Evolutionary conservation across 2,888 invertebrate genomes (phyloP), one percentile per base, ranked within the genome.

Genomic region (Drosophila dives): DNA sequence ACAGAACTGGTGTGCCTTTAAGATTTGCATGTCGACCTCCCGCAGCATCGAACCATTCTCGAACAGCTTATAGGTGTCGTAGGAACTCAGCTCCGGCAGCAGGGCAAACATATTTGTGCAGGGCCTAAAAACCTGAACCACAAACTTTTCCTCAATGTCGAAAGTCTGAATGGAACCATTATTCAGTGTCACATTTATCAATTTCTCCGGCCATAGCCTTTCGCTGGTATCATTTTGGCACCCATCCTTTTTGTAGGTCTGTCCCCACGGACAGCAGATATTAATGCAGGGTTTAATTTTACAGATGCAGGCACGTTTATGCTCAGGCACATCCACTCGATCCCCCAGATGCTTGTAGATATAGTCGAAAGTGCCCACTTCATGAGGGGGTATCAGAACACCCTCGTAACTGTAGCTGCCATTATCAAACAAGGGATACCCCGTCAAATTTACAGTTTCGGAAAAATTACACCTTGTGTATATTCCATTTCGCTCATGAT

Each of bases 261-360:
- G 70, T 1, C 81, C 83, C 51, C 79, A 80, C 0, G 91, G 91
- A 68, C 93, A 93, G 66, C 93, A 93, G 17, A 93, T 87, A 42
- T 93, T 91, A 4, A 93, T 80, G 66, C 93, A 93, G 1, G 90
- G 72, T 72, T 90, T 92, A n/a, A 93, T 40, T 26, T 89, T 81
- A 64, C 93, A 93, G 32, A 93, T 84, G 64, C 93, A 93, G 3
- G 92, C 93, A 3, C 93, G 90, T 17, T 78, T 64, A 70, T 92
- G 92, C 4, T 89, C 83, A 5, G 81, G 63, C 3, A 89, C 91
- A 33, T 90, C 85, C 0, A 89, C 53, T 0, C 69, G 82, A 51
- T 80, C 75, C 4, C 75, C 78, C 15, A 78, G 64, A 32, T 85
- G 76, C 36, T 76, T 79, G 29, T 88, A 83, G 33, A 84, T 78